These are phyloP conservation scores for Dugesia japonica DNA, from an alignment of 2,888 invertebrate species.

Conservation along the genomic window DNA sequence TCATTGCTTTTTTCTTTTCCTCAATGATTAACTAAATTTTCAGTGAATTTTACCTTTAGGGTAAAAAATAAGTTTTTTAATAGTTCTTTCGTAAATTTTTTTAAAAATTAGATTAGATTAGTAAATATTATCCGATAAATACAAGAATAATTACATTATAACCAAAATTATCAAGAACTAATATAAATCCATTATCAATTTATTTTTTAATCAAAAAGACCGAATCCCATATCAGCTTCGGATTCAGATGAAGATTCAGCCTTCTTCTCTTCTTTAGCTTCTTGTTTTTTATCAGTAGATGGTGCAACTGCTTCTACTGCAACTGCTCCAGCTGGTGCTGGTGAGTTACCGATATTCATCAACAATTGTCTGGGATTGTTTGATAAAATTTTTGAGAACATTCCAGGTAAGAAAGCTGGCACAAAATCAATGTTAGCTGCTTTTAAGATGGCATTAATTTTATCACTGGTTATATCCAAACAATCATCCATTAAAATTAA, in stretches of 20 bases:
- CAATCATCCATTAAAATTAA: not conserved
- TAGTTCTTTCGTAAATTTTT: too few relatives aligned
- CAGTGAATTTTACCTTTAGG: too few relatives aligned
- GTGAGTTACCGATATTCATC: not conserved
- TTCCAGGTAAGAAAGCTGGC: conserved; percentile 20
- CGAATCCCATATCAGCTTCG: conserved; percentile 22
- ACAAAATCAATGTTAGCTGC: conserved; percentile 16
- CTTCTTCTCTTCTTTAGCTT: not conserved
- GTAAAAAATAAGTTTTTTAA: too few relatives aligned
- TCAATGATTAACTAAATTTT: too few relatives aligned
- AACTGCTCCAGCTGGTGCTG: not conserved
- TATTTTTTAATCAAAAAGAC: conserved; percentile 20
- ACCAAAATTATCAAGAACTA: too few relatives aligned
- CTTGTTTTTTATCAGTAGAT: not conserved
- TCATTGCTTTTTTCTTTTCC: too few relatives aligned
- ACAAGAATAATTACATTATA: too few relatives aligned
- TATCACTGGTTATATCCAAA: not conserved
- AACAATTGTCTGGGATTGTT: not conserved
- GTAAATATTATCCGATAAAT: too few relatives aligned
- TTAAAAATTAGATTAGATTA: too few relatives aligned
- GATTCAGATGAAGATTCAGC: not conserved
- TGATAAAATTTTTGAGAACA: conserved; percentile 5
- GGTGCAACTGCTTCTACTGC: not conserved
- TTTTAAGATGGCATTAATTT: conserved; percentile 20
- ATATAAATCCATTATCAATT: too few relatives aligned